Evolutionary conservation across 2,888 invertebrate species (phyloP).

Genomic region (Athalia rosae): DNA sequence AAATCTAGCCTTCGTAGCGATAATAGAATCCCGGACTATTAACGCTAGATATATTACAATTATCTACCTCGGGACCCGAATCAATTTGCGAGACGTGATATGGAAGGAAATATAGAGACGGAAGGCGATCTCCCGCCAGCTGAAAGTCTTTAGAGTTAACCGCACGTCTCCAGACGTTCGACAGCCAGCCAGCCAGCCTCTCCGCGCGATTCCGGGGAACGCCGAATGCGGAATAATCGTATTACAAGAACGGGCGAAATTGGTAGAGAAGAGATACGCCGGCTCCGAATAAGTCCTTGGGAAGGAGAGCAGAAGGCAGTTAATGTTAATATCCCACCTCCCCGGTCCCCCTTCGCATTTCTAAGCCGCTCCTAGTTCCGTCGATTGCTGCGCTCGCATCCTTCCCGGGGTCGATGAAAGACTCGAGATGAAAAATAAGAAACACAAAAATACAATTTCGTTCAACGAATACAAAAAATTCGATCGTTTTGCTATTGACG

Average conservation of each 20-base stretch:
- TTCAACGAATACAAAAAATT: background rate
- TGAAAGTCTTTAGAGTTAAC: constrained; percentile 8
- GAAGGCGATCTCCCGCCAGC: background rate
- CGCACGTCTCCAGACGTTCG: constrained; percentile 14
- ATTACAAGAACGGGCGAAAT: constrained; percentile 39
- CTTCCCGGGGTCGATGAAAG: background rate
- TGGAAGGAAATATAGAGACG: constrained; percentile 36
- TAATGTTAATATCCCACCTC: constrained; percentile 40
- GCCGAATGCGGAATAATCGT: constrained; percentile 37
- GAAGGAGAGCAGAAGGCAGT: background rate
- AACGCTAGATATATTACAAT: constrained; percentile 41
- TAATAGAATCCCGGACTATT: constrained; percentile 41
- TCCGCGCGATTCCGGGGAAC: constrained; percentile 29
- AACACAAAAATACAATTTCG: background rate
- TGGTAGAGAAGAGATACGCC: background rate
- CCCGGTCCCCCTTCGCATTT: constrained; percentile 18
- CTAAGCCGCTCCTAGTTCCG: background rate
- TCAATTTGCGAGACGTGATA: constrained; percentile 44
- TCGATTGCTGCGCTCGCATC: constrained; percentile 11
- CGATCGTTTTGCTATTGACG: constrained; percentile 7
- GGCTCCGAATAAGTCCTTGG: constrained; percentile 28
- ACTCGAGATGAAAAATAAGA: background rate
- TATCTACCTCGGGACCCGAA: constrained; percentile 40
- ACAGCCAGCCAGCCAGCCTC: constrained; percentile 13
- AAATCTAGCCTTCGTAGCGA: constrained; percentile 33